Evolutionary conservation across 2,113 vertebrate species (phyloP).

Genomic region (Naja naja): DNA sequence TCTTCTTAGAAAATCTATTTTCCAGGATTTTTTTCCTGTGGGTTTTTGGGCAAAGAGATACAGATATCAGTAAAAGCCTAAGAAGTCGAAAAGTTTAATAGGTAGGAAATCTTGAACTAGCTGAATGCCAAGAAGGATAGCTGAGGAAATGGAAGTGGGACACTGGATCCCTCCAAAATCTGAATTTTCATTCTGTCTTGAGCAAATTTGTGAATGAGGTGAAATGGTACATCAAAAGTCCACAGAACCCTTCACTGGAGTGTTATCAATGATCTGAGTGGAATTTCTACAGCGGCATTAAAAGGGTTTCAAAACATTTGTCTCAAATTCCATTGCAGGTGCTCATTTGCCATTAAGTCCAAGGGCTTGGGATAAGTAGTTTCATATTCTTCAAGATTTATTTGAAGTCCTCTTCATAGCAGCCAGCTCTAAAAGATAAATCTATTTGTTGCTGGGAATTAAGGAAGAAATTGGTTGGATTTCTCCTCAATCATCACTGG

Average conservation of each 20-base stretch:
- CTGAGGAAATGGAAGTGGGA: not conserved
- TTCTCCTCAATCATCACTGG: not conserved
- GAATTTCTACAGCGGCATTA: not conserved
- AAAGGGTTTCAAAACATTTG: not conserved
- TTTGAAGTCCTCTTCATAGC: not conserved
- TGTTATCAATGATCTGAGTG: not conserved
- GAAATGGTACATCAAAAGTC: not conserved
- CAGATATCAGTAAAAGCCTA: not conserved
- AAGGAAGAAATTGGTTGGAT: not conserved
- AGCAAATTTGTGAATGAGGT: not conserved
- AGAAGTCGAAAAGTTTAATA: not conserved
- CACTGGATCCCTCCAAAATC: not conserved
- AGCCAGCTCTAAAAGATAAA: not conserved
- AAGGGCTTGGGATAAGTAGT: not conserved
- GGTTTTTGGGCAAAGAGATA: not conserved
- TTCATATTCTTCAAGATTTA: not conserved
- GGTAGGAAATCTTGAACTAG: not conserved
- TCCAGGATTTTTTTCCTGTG: not conserved
- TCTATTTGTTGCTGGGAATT: not conserved
- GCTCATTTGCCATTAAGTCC: not conserved
- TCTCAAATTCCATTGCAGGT: not conserved
- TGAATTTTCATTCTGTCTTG: not conserved
- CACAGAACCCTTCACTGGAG: not conserved
- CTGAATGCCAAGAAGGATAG: not conserved
- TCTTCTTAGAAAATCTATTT: not conserved